phyloP scores from a whole-genome alignment of 2,888 invertebrate genomes.

The Chydorus sphaericus region DNA sequence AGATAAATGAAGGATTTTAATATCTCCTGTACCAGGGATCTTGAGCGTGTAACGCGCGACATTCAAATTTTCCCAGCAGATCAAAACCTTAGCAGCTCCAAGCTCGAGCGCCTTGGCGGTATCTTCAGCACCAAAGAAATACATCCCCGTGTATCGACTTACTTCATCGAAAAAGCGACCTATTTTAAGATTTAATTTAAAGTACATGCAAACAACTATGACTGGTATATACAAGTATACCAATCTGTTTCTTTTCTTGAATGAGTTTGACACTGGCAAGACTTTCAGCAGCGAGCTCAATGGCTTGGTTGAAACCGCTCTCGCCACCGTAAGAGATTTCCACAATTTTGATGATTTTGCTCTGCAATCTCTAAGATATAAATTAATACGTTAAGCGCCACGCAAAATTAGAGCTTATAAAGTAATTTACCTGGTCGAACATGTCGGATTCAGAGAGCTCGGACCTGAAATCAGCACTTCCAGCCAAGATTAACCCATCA shows the following conservation, averaged over 20 bases:
- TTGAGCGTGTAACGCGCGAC: constrained; percentile 93
- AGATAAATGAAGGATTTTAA: constrained; percentile 84
- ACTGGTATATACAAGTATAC: constrained; percentile 35
- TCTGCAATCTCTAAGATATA: constrained; percentile 74
- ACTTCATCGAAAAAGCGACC: constrained; percentile 56
- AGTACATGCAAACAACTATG: neutral
- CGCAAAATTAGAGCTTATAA: no score
- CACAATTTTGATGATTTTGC: constrained; percentile 94
- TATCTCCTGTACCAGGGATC: constrained; percentile 49
- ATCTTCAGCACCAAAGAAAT: constrained; percentile 97
- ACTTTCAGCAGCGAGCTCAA: constrained; percentile 95
- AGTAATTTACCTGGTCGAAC: constrained; percentile 83
- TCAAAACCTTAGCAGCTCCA: constrained; percentile 94
- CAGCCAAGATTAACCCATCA: constrained; percentile 92
- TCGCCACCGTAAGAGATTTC: constrained; percentile 99
- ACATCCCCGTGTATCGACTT: constrained; percentile 93
- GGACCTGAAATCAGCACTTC: constrained; percentile 99
- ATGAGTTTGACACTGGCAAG: constrained; percentile 99
- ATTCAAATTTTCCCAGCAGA: constrained; percentile 99
- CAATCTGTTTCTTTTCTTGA: constrained; percentile 98
- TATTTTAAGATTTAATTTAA: constrained; percentile 19
- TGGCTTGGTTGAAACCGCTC: constrained; percentile 99
- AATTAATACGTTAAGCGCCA: neutral
- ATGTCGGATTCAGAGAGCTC: constrained; percentile 98
- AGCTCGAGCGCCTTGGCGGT: constrained; percentile 91